phyloP scores from a whole-genome alignment of 2,797 vertebrate genomes.

The Steatocranus sp. region DNA sequence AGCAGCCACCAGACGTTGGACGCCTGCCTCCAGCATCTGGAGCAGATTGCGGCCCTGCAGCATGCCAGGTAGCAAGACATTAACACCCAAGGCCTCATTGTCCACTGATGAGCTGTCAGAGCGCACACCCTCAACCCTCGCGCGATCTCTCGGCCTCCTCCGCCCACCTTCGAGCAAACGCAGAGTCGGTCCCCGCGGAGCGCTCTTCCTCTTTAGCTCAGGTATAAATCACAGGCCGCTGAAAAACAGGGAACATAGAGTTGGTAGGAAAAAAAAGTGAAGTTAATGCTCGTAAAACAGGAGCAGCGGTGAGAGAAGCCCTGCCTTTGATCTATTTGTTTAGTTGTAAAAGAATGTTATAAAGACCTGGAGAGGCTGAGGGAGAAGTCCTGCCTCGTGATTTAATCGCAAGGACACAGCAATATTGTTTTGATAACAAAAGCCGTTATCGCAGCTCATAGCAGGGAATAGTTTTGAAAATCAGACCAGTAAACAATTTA shows the following conservation, averaged over 20 bases:
- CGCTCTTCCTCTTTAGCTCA: constrained; percentile 44
- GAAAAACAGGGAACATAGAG: constrained; percentile 26
- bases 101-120: constrained; percentile 67
- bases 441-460: not conserved
- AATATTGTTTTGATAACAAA: constrained; percentile 32
- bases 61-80: constrained; percentile 61
- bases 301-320: constrained; percentile 1
- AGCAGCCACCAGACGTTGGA: constrained; percentile 37
- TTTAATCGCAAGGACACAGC: constrained; percentile 37
- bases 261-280: constrained; percentile 15
- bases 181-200: constrained; percentile 18
- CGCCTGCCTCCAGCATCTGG: constrained; percentile 61
- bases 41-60: constrained; percentile 56
- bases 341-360: constrained; percentile 8
- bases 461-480: not conserved
- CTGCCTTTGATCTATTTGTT: constrained; percentile 8
- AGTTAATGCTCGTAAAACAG: constrained; percentile 35
- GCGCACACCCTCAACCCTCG: constrained; percentile 39
- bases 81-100: constrained; percentile 67
- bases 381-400: not conserved
- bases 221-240: constrained; percentile 53
- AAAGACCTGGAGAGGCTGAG: constrained; percentile 6
- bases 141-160: constrained; percentile 32
- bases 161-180: not conserved
- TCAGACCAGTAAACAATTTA: constrained; percentile 22